Conservation (phyloP, 2,888 invertebrate species). For the Chorisops tibialis region DNA sequence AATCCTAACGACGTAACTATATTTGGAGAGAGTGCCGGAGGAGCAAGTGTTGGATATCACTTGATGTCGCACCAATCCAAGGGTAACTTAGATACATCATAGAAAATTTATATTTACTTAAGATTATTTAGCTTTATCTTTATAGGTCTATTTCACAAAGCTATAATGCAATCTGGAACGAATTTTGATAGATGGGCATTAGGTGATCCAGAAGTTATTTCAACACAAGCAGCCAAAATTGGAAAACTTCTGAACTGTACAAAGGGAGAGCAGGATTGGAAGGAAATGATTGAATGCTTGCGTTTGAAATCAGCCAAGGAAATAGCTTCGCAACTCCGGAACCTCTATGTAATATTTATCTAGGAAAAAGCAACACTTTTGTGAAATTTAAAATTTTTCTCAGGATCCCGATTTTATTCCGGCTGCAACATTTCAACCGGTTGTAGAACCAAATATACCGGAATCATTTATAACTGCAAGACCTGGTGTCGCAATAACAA, state of each 20-base stretch:
- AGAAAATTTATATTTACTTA: neutral
- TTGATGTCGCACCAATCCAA: conserved; percentile 55
- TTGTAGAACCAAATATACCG: neutral
- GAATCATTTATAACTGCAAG: neutral
- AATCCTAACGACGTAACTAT: conserved; percentile 58
- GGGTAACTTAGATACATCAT: conserved; percentile 15
- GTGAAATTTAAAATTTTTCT: too few relatives aligned
- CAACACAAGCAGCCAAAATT: conserved; percentile 56
- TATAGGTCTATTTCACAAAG: conserved; percentile 64
- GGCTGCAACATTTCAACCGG: neutral
- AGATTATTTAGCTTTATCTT: conserved; percentile 25
- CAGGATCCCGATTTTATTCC: conserved; percentile 4
- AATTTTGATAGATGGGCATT: conserved; percentile 61
- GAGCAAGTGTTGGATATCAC: conserved; percentile 59
- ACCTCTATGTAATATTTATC: conserved; percentile 7
- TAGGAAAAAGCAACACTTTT: neutral
- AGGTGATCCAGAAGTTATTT: conserved; percentile 55
- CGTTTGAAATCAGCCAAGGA: conserved; percentile 57
- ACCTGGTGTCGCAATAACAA: neutral
- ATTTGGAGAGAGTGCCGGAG: conserved; percentile 63
- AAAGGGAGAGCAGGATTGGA: conserved; percentile 53
- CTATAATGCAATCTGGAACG: conserved; percentile 67
- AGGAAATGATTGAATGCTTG: conserved; percentile 58
- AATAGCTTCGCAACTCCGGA: conserved; percentile 52
- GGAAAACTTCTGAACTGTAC: conserved; percentile 59